Base-by-base conservation (phyloP, 1,140 invertebrate genomes). In the Euwallacea fornicatus region DNA sequence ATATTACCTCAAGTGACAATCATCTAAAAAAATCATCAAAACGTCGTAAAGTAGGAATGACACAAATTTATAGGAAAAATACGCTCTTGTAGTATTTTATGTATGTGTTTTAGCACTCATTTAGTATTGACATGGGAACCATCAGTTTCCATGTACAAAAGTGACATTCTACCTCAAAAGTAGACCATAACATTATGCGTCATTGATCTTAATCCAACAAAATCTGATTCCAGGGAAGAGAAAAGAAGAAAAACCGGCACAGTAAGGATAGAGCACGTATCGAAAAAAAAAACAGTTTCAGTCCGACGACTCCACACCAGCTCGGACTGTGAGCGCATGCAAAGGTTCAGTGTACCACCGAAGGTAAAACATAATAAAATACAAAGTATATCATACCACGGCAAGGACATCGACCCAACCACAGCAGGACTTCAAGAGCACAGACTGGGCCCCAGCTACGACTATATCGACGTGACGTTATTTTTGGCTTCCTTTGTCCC, bases 331-430 rank as follows among this genome's bases (percentile, higher is more conserved):
- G 61, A 71, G 61, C 33, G 50, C 69, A 71, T 71, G 69, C 69
- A 71, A 71, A 71, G 69, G 69, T 71, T 71, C 69, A 71, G 46
- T 65, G 69, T 71, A 71, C 69, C 69, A 71, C 61, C 61, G 69
- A 71, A 71, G 69, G 69, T 71, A 71, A 71, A 71, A 71, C 69
- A 71, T 61, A 64, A 71, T 71, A 71, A 71, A 71, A 71, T 64
- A 71, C 69, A 71, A 71, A 71, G 60, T 71, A 71, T 71, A 71
- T 71, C 54, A 56, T 71, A 71, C 69, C 54, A 64, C 42, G 62
- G 69, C 69, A 71, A 71, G 69, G 69, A 71, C 69, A 64, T 71
- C 69, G 69, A 71, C 69, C 69, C 69, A 68, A 68, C 59, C 64
- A 56, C 53, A 42, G 66, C 66, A 68, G 66, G 66, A 61, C 66